Percentiles rank a stretch among this genome's conserved stretches.
These are phyloP conservation scores for Thalpophila matura DNA, from an alignment of 2,888 invertebrate genomes.

Conservation along the genomic window DNA sequence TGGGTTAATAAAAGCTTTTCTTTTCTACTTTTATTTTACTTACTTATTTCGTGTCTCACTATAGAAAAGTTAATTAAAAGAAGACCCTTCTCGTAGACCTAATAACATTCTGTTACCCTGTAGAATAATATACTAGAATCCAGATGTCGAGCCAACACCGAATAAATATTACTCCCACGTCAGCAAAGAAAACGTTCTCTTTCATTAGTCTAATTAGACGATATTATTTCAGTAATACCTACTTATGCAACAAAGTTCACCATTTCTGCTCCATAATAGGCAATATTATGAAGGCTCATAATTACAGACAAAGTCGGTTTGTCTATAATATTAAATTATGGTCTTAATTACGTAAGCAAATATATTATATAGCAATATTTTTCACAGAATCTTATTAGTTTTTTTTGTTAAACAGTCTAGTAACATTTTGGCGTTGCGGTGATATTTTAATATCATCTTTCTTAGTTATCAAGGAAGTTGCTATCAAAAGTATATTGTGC, in stretches of 20 bases:
- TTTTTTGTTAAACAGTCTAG: neutral
- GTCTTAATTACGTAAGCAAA: conserved; percentile 16
- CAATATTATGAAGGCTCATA: too few relatives aligned
- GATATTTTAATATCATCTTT: neutral
- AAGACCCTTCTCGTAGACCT: neutral
- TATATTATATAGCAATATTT: too few relatives aligned
- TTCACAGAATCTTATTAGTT: neutral
- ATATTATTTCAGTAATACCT: neutral
- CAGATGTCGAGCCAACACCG: neutral
- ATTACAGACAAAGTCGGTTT: conserved; percentile 3
- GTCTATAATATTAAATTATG: conserved; percentile 10
- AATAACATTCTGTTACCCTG: neutral
- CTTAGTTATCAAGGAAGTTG: too few relatives aligned
- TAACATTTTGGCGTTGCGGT: neutral
- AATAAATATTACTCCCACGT: neutral
- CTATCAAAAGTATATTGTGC: too few relatives aligned
- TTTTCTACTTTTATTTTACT: neutral
- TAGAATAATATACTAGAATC: neutral
- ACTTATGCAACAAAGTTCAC: neutral
- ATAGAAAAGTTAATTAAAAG: conserved; percentile 1
- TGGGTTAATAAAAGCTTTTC: neutral
- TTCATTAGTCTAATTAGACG: neutral
- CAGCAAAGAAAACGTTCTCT: neutral
- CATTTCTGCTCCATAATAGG: conserved; percentile 3
- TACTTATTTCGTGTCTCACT: neutral